Conservation (phyloP, 2,113 vertebrate species). For the Noctilio leporinus region DNA sequence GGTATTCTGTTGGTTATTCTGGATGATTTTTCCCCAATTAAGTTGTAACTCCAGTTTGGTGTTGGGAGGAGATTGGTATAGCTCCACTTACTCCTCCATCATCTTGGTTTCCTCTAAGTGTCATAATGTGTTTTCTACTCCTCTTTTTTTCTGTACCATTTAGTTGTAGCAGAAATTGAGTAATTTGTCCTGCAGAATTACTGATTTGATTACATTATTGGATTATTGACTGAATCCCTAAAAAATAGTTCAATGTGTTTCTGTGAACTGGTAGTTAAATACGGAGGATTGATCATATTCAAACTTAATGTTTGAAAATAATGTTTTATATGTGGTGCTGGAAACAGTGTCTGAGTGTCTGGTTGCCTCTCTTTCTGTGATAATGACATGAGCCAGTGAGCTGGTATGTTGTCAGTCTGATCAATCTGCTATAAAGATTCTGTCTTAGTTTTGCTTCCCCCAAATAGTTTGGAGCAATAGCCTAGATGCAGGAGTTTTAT, state of each 20-base stretch:
- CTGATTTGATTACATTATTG: background rate
- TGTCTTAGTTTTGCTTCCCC: background rate
- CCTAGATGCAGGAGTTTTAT: background rate
- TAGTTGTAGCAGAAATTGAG: background rate
- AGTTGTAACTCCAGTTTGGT: no score
- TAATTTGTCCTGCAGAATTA: background rate
- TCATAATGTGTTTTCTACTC: background rate
- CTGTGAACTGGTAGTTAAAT: background rate
- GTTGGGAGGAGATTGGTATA: no score
- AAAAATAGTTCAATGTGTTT: background rate
- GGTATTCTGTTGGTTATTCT: no score
- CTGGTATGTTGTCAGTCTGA: background rate
- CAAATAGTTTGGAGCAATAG: background rate
- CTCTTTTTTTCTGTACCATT: background rate
- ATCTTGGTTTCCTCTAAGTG: no score
- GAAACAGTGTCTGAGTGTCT: background rate
- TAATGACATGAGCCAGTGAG: background rate
- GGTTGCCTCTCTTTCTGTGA: background rate
- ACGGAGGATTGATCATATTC: background rate
- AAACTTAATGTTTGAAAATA: background rate
- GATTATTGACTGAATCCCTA: background rate
- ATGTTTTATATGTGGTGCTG: background rate
- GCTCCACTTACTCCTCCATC: no score
- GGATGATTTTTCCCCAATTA: no score
- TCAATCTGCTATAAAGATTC: background rate